phyloP scores from a whole-genome alignment of 2,888 invertebrate species.

The Noctua janthe region DNA sequence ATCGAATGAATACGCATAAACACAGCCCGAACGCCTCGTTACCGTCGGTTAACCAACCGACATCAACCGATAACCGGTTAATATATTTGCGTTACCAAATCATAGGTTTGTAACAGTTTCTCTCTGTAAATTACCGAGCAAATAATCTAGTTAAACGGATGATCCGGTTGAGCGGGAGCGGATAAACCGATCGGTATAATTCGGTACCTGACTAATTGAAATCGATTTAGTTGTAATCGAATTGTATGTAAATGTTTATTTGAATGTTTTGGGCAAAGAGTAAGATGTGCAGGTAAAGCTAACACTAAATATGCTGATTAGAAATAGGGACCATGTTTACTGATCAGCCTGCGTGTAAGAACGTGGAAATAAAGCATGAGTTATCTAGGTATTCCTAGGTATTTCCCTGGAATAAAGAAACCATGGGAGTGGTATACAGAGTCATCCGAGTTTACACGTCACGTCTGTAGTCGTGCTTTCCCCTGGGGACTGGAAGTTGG shows the following conservation, averaged over 20 bases:
- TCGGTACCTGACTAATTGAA: constrained; percentile 62
- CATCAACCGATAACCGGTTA: constrained; percentile 33
- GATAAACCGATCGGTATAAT: constrained; percentile 54
- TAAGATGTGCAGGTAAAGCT: background rate
- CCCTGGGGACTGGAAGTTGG: background rate
- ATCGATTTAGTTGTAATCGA: constrained; percentile 59
- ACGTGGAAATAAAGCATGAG: background rate
- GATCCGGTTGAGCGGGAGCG: constrained; percentile 52
- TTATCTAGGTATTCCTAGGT: background rate
- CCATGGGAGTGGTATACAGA: background rate
- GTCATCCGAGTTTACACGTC: background rate
- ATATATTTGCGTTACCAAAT: constrained; percentile 49
- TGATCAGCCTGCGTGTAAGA: background rate
- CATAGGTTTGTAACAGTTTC: constrained; percentile 56
- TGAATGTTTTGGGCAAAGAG: constrained; percentile 22
- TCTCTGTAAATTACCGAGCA: constrained; percentile 64
- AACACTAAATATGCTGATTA: background rate
- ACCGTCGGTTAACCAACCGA: constrained; percentile 39
- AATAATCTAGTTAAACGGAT: constrained; percentile 61
- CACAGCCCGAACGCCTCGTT: constrained; percentile 27
- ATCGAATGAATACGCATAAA: constrained; percentile 50
- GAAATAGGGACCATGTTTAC: background rate
- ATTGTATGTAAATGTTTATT: constrained; percentile 45
- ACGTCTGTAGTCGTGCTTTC: background rate
- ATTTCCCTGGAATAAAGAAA: background rate